Evolutionary conservation across 1,140 invertebrate genomes (phyloP).

Genomic region (Reticulitermes speratus): DNA sequence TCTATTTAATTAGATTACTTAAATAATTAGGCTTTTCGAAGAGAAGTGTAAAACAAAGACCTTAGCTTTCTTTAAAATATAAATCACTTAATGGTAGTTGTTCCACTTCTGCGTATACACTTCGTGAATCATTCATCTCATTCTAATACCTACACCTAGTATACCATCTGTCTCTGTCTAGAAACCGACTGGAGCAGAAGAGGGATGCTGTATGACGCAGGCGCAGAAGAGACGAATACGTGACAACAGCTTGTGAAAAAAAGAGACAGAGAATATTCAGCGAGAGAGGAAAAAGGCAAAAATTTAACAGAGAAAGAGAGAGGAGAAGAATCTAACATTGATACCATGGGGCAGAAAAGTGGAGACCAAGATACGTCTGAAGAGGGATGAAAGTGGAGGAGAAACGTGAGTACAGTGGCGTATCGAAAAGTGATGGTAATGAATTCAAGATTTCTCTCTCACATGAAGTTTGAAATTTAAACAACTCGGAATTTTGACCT

Average conservation of each 20-base stretch:
- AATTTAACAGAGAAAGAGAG: background rate
- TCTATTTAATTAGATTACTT: background rate
- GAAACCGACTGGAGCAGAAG: background rate
- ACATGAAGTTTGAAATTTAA: background rate
- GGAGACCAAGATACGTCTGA: background rate
- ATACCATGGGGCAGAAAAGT: constrained; percentile 17
- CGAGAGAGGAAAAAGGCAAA: background rate
- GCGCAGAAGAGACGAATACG: constrained; percentile 12
- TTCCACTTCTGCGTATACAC: background rate
- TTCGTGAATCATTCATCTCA: background rate
- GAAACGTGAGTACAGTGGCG: background rate
- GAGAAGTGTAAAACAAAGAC: background rate
- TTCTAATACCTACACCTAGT: background rate
- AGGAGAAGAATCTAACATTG: background rate
- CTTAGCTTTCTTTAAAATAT: background rate
- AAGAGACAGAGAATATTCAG: background rate
- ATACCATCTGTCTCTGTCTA: background rate
- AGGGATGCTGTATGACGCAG: background rate
- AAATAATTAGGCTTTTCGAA: background rate
- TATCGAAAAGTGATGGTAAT: background rate
- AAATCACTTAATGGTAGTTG: background rate
- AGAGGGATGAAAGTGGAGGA: background rate
- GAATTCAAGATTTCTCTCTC: background rate
- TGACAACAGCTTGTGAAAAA: constrained; percentile 21
- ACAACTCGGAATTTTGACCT: background rate